Evolutionary conservation across 2,797 vertebrate species (phyloP).

Genomic region (Margarornis squamiger): DNA sequence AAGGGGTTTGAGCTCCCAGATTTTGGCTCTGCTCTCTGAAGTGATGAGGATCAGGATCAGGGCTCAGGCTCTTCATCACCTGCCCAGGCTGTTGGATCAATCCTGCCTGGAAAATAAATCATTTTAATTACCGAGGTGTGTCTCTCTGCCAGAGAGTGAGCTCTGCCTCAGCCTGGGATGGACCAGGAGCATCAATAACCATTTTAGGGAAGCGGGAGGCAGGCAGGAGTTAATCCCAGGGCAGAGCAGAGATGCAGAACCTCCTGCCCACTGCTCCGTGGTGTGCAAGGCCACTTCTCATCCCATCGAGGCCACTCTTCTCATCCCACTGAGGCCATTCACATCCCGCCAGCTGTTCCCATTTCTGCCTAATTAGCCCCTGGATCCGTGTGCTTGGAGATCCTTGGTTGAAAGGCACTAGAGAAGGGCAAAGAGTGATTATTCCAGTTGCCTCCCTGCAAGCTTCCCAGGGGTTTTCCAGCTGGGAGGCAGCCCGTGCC

Average conservation of each 20-base stretch:
- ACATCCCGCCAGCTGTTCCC: neutral
- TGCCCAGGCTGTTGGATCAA: neutral
- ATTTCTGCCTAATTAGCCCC: neutral
- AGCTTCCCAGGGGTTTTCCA: neutral
- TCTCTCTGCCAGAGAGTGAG: neutral
- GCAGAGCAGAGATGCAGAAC: neutral
- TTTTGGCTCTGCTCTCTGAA: neutral
- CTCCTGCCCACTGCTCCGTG: neutral
- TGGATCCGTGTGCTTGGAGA: neutral
- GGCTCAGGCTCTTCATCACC: neutral
- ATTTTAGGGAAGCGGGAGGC: neutral
- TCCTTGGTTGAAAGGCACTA: neutral
- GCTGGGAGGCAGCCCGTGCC: neutral
- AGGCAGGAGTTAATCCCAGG: neutral
- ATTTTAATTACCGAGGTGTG: accelerated
- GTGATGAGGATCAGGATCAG: neutral
- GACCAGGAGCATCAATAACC: neutral
- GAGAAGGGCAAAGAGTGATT: neutral
- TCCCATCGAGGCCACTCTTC: neutral
- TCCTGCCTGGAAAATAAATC: neutral
- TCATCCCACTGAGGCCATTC: neutral
- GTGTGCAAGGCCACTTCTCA: neutral
- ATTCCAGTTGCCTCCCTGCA: neutral
- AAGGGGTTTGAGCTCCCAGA: neutral
- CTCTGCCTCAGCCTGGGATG: neutral